These are phyloP conservation scores for Engystomops pustulosus DNA, from an alignment of 2,113 vertebrate genomes.

Conservation along the genomic window DNA sequence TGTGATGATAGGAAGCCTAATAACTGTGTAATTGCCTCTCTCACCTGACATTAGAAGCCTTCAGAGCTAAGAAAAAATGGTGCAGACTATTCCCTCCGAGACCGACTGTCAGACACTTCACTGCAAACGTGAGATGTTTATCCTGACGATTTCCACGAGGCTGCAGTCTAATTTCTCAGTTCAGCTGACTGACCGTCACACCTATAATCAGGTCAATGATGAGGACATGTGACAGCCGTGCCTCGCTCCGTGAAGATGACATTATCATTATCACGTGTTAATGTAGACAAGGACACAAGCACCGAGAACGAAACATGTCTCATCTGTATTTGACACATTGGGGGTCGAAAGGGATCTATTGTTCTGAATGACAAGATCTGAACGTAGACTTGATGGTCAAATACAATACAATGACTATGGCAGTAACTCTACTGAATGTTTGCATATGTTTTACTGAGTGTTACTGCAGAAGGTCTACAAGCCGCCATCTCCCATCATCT, in stretches of 20 bases:
- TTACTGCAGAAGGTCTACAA: no score
- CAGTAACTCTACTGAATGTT: no score
- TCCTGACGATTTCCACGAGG: conserved; percentile 34
- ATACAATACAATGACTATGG: no score
- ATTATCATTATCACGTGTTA: neutral
- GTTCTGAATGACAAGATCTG: no score
- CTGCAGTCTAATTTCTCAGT: conserved; percentile 47
- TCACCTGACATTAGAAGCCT: conserved; percentile 18
- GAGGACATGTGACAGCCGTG: conserved; percentile 2
- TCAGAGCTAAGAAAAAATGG: conserved; percentile 17
- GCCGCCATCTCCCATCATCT: no score
- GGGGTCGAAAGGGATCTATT: neutral
- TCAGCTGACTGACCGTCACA: conserved; percentile 44
- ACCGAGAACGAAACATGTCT: neutral
- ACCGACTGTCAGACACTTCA: conserved; percentile 42
- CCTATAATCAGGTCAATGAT: conserved; percentile 44
- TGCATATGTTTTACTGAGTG: no score
- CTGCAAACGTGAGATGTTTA: conserved; percentile 45
- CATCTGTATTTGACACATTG: neutral
- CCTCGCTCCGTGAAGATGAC: neutral
- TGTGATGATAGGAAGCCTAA: conserved; percentile 27
- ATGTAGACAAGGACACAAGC: neutral
- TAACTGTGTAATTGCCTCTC: conserved; percentile 41
- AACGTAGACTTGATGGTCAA: no score
- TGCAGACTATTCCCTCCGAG: conserved; percentile 10